Base-by-base conservation (phyloP, 2,113 vertebrate genomes). In the Thunnus maccoyii region DNA sequence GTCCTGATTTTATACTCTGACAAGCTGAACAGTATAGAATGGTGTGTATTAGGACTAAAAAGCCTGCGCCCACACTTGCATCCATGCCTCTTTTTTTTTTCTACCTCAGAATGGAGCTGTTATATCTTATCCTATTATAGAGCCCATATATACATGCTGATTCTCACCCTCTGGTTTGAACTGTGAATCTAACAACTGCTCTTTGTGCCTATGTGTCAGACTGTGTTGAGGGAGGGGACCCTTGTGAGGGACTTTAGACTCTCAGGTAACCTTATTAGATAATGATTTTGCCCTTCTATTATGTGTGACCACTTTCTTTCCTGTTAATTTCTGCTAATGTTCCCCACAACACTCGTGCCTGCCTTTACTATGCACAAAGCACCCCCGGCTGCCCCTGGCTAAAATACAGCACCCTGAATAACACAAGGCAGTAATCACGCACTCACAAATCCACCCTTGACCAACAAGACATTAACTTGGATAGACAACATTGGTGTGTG, bases 181-280 rank as follows among this genome's bases (percentile, higher is more conserved):
- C 78, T 89, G 79, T 85, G 69, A 76, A 70, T 92, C 92, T 95
- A 92, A 94, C 89, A 57, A 88, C 27, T 90, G 80, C 89, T 94
- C 83, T 93, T 89, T 94, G 89, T 94, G 91, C 93, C 88, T 92
- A 85, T 90, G 85, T 89, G 83, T 91, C 91, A 95, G 94, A 93
- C 89, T 93, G 80, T 93, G 82, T 93, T 84, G 94, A 94, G 91
- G 91, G 88, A 86, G 88, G 92, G 86, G 91, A 94, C 67, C 87
- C 92, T 82, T 90, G 92, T 93, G 93, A 91, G 88, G 89, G 93
- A 89, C 93, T 91, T 89, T 95, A 95, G 89, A 82, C 85, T 89
- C 77, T 81, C 91, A 95, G 94, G 94, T 95, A 95, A 94, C 76
- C 54, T 11, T 58, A 79, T 82, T 72, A 74, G 68, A 80, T 30